Evolutionary conservation across 2,888 invertebrate genomes (phyloP), one percentile per base, ranked within the genome.

Genomic region (Stratiomys singularior): DNA sequence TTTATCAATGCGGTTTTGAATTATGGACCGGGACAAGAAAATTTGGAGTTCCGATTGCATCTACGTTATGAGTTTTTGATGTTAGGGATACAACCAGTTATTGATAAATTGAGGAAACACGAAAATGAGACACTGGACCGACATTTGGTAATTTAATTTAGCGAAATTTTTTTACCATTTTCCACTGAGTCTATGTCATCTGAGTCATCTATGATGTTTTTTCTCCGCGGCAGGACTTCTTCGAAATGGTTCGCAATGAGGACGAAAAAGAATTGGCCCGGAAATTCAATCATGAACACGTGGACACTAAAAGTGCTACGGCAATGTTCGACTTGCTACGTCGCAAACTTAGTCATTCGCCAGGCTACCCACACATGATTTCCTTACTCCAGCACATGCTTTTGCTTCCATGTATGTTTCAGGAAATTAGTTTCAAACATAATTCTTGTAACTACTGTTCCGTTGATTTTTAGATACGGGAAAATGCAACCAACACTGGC

Each of bases 211-310:
- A 56, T n/a, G n/a, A n/a, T n/a, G n/a, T n/a, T n/a, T n/a, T n/a
- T 18, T 56, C 18, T 56, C 56, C n/a, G 18, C 56, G n/a, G 18
- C 9, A 86, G 87, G 98, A 99, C 86, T 97, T 99, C 88, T 99
- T 99, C 88, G 99, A 99, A 88, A 97, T 98, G 97, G 95, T 98
- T 25, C 91, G 98, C 64, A 95, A 94, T 84, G 98, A 98, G 88
- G 99, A 99, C 87, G 99, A 99, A 86, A 94, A 96, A 83, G 97
- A 98, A 85, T 87, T 99, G 80, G 95, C 96, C 3, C 90, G 96
- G 80, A 93, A 95, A 83, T 97, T 96, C 88, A 96, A 96, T 85
- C 92, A 93, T 85, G 94, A 95, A 82, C 97, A 97, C 86, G 93
- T 98, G 71, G 97, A 98, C 85, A 96, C 96, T 0, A 97, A 96